phyloP scores from a whole-genome alignment of 2,113 vertebrate species.

The Paedocypris sp. region DNA sequence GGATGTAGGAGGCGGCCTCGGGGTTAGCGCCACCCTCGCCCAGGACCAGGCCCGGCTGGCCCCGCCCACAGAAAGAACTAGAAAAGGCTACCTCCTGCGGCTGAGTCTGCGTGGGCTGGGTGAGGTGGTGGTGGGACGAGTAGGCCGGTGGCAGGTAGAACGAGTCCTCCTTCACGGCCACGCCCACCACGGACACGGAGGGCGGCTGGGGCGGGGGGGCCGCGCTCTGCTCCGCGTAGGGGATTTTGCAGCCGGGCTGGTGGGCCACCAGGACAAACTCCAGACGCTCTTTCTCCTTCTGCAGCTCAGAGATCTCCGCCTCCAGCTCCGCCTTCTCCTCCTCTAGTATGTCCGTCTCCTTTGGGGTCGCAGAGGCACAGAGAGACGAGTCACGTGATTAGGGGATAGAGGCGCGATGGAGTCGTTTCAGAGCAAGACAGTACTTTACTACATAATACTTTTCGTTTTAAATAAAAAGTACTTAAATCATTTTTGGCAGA shows the following conservation, averaged over 20 bases:
- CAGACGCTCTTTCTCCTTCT: slow-evolving; percentile 90
- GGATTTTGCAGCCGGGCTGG: slow-evolving; percentile 83
- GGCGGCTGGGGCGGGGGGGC: slow-evolving; percentile 35
- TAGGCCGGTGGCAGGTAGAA: slow-evolving; percentile 70
- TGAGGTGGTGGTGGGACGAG: slow-evolving; percentile 58
- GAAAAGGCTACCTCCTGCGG: slow-evolving; percentile 80
- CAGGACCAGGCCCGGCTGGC: slow-evolving; percentile 66
- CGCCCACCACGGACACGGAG: slow-evolving; percentile 59
- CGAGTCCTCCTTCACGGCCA: slow-evolving; percentile 74
- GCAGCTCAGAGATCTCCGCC: slow-evolving; percentile 87
- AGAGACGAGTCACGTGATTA: neutral
- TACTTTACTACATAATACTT: too few relatives aligned
- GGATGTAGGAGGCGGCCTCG: slow-evolving; percentile 72
- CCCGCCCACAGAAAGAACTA: slow-evolving; percentile 84
- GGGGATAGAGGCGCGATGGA: neutral
- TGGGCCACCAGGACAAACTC: slow-evolving; percentile 90
- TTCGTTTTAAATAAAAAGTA: too few relatives aligned
- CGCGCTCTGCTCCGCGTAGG: slow-evolving; percentile 67
- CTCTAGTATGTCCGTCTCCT: slow-evolving; percentile 92
- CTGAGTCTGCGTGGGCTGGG: slow-evolving; percentile 47
- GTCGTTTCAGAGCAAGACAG: too few relatives aligned
- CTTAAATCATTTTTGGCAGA: too few relatives aligned
- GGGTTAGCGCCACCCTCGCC: slow-evolving; percentile 57
- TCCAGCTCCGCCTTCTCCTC: slow-evolving; percentile 90
- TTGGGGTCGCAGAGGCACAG: neutral